These are phyloP conservation scores for Isoperla grammatica DNA, from an alignment of 2,888 invertebrate species.

Conservation along the genomic window DNA sequence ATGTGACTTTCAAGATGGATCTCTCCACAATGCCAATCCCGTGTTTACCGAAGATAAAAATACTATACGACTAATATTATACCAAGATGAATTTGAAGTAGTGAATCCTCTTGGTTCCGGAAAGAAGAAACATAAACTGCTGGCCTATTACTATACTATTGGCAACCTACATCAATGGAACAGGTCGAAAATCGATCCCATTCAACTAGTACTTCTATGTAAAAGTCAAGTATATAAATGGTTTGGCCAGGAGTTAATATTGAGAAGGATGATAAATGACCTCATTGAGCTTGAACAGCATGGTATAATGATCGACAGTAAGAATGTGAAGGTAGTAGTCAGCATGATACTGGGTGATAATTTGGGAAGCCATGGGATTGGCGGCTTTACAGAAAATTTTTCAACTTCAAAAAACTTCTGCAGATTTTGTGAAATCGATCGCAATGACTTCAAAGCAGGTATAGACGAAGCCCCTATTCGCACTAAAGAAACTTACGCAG, in stretches of 20 bases:
- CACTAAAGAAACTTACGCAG: neutral
- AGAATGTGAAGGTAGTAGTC: neutral
- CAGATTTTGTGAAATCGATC: slow-evolving; percentile 1
- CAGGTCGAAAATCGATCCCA: slow-evolving; percentile 2
- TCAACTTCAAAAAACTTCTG: slow-evolving; percentile 1
- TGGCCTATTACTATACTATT: neutral
- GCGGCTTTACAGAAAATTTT: slow-evolving; percentile 9
- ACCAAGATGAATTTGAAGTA: slow-evolving; percentile 1
- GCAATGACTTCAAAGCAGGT: neutral
- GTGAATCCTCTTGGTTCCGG: neutral
- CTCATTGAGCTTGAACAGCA: neutral
- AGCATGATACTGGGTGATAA: neutral
- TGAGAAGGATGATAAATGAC: neutral
- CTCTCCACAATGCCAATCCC: neutral
- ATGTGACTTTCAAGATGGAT: neutral
- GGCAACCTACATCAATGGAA: slow-evolving; percentile 4
- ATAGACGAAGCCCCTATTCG: neutral
- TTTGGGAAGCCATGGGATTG: slow-evolving; percentile 8
- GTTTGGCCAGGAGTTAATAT: neutral
- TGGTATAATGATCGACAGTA: slow-evolving; percentile 1
- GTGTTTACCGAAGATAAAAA: neutral
- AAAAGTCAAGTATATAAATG: neutral
- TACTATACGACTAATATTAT: slow-evolving; percentile 3
- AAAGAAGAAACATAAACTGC: neutral
- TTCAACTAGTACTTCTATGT: slow-evolving; percentile 3